Percentiles rank a stretch among this genome's conserved stretches.
These are phyloP conservation scores for Synchiropus splendidus DNA, from an alignment of 2,113 vertebrate genomes.

Conservation along the genomic window DNA sequence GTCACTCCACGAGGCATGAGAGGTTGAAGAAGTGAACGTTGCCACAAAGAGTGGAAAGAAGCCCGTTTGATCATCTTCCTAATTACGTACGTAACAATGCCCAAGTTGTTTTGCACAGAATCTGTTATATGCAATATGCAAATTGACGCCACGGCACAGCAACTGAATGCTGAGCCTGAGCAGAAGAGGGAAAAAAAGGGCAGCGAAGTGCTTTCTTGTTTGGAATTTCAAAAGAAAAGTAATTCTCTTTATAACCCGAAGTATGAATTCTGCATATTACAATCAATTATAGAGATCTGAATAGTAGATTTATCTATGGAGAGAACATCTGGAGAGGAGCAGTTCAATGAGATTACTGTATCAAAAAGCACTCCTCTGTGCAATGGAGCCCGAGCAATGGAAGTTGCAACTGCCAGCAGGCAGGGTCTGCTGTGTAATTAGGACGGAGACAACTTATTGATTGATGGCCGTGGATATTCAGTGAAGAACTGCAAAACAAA, in stretches of 20 bases:
- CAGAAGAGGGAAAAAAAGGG: constrained; percentile 34
- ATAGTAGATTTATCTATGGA: constrained; percentile 59
- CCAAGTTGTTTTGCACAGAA: constrained; percentile 57
- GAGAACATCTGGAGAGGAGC: constrained; percentile 63
- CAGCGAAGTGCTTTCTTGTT: constrained; percentile 53
- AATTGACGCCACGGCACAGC: constrained; percentile 37
- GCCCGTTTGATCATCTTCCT: constrained; percentile 58
- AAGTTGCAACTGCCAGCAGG: constrained; percentile 29
- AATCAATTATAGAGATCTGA: constrained; percentile 71
- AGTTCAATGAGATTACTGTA: constrained; percentile 68
- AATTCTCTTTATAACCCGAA: constrained; percentile 61
- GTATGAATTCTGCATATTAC: constrained; percentile 69
- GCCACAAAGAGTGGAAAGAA: constrained; percentile 20
- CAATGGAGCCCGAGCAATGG: constrained; percentile 38
- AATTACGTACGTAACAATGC: constrained; percentile 60
- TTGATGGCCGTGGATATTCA: constrained; percentile 38
- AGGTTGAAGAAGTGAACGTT: constrained; percentile 25
- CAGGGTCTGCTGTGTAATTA: constrained; percentile 50
- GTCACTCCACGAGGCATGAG: constrained; percentile 27
- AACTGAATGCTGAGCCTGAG: constrained; percentile 35
- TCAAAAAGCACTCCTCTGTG: constrained; percentile 50
- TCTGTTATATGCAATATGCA: constrained; percentile 51
- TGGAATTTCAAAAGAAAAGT: constrained; percentile 66
- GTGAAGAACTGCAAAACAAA: constrained; percentile 15
- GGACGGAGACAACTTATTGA: constrained; percentile 41